Percentiles rank a stretch among this genome's conserved stretches.
Conservation (phyloP, 2,888 invertebrate species). For the Parasteatoda lunata region DNA sequence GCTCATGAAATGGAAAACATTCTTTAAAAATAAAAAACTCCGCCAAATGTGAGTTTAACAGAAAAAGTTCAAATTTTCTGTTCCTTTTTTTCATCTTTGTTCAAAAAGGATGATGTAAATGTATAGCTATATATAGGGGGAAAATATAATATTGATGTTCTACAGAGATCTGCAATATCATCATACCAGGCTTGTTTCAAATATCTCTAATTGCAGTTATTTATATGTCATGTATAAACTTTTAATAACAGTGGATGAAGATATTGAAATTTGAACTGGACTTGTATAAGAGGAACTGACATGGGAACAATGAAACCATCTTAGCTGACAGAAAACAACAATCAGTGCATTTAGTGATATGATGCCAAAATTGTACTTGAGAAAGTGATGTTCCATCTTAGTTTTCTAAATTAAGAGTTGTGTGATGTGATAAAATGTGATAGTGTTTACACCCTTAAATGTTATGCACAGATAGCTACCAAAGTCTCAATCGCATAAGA, state of each 20-base stretch:
- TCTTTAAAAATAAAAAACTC: conserved; percentile 44
- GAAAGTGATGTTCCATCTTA: conserved; percentile 65
- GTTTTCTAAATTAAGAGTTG: conserved; percentile 68
- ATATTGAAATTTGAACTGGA: conserved; percentile 50
- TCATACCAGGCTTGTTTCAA: conserved; percentile 63
- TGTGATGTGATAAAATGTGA: conserved; percentile 69
- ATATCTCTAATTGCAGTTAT: conserved; percentile 67
- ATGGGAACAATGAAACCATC: conserved; percentile 61
- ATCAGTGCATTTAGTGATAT: conserved; percentile 69
- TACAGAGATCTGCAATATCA: conserved; percentile 66
- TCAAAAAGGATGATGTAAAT: conserved; percentile 66
- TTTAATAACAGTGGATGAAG: conserved; percentile 44
- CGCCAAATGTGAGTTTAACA: conserved; percentile 59
- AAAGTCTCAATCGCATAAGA: conserved; percentile 65
- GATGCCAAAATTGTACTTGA: conserved; percentile 68
- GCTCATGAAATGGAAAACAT: conserved; percentile 64
- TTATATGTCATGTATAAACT: conserved; percentile 60
- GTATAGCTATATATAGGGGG: conserved; percentile 60
- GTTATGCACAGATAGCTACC: conserved; percentile 68
- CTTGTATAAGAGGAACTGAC: conserved; percentile 65
- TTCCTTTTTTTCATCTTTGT: conserved; percentile 60
- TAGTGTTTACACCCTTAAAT: conserved; percentile 67
- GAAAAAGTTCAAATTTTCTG: conserved; percentile 50
- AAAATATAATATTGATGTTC: conserved; percentile 64
- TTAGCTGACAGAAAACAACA: conserved; percentile 64